Base-by-base conservation (phyloP, 2,797 vertebrate genomes). In the Ciconia nigra region DNA sequence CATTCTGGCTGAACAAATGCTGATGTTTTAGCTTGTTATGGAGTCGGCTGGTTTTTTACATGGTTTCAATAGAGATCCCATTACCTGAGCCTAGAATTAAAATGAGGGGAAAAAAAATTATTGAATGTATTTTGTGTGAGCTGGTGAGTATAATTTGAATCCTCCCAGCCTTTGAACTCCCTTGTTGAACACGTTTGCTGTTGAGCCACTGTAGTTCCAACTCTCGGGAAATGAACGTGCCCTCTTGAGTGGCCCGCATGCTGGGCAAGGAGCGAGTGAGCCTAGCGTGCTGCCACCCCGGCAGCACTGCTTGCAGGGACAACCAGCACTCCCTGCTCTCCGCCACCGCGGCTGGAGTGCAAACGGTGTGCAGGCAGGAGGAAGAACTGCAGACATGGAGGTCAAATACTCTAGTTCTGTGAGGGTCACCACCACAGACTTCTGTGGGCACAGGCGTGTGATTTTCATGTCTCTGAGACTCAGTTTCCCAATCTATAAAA, bases 191-290 rank as follows among this genome's bases (percentile, higher is more conserved):
- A 9, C 1, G 0, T 62, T 74, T 90, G 33, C 33, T 88, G 35
- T 55, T 55, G 9, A 65, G 33, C 10, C 29, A 15, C 33, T 31
- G 35, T 13, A 29, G 42, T 42, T 95, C 37, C 10, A 11, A 31
- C 13, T 84, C 54, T 51, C 1, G 1, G 51, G 54, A 29, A 89
- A 66, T 11, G 14, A 72, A 37, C 0, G 1, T 46, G 28, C 25
- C 31, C 31, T 83, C 35, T 15, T 44, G 82, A 61, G 70, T 21
- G 0, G 5, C 18, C 52, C 0, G 0, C 10, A 2, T 24, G 31
- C 37, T 22, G 39, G 42, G 24, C 54, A 49, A 47, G 17, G 20
- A 66, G 35, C 3, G 1, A 35, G 46, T 0, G 0, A 71, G 26
- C 58, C 61, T 17, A 26, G 42, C 2, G 3, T 31, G 39, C 47